These are phyloP conservation scores for Meleagris gallopavo DNA, from an alignment of 2,113 vertebrate genomes.

Conservation along the genomic window DNA sequence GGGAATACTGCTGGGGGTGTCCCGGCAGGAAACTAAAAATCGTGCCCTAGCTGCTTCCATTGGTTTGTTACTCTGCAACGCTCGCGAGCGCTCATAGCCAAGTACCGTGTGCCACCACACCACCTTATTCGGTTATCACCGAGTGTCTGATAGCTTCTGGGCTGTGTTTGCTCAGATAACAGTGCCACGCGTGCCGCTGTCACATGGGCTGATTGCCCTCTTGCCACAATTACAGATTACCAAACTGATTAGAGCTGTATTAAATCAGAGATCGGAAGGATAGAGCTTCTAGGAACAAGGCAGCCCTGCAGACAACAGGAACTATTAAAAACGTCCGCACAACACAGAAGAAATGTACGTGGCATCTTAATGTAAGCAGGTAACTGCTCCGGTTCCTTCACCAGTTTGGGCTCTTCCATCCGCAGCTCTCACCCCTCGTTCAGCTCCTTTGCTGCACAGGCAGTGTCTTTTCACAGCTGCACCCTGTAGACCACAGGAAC, in stretches of 20 bases:
- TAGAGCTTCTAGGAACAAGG: background rate
- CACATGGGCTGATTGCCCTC: background rate
- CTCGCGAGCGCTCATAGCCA: rapidly evolving
- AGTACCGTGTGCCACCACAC: rapidly evolving
- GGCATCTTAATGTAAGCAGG: background rate
- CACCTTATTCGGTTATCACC: rapidly evolving
- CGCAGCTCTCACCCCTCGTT: no score
- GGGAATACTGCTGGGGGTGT: background rate
- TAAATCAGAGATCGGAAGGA: background rate
- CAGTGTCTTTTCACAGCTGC: background rate
- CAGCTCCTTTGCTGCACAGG: rapidly evolving
- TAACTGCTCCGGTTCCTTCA: background rate
- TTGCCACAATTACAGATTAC: rapidly evolving
- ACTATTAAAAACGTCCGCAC: background rate
- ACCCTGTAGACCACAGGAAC: background rate
- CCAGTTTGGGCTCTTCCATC: background rate
- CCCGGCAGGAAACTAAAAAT: background rate
- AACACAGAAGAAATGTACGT: background rate
- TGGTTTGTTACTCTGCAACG: background rate
- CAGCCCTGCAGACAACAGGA: background rate
- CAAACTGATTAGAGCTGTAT: background rate
- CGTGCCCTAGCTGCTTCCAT: background rate
- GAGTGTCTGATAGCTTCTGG: rapidly evolving
- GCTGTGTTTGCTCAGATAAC: background rate
- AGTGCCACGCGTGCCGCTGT: background rate